Percentiles rank a stretch among this genome's conserved stretches.
These are phyloP conservation scores for Ceratosolen solmsi DNA, from an alignment of 1,140 invertebrate genomes.

Conservation along the genomic window DNA sequence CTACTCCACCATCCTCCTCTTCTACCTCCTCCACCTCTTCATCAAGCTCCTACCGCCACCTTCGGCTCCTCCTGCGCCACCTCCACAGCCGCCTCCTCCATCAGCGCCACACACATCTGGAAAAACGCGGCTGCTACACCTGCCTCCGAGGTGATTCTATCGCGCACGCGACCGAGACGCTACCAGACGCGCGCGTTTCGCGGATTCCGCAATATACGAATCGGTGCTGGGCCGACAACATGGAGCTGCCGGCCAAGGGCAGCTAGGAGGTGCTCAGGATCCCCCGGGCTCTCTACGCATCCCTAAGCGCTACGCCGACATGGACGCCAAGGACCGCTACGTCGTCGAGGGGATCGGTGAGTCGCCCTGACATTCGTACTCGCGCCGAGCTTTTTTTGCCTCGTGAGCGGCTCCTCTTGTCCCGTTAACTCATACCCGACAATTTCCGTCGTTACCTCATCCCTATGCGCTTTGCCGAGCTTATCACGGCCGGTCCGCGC, in stretches of 20 bases:
- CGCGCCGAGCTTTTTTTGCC: neutral
- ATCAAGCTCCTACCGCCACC: neutral
- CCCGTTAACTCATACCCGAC: too few relatives aligned
- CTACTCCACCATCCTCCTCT: neutral
- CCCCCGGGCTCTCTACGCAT: too few relatives aligned
- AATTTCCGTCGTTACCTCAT: too few relatives aligned
- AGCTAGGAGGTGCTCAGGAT: neutral
- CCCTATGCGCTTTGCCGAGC: too few relatives aligned
- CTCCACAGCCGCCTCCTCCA: neutral
- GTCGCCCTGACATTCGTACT: neutral
- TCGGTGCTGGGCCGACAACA: neutral
- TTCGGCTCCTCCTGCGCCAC: neutral
- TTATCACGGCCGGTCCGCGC: too few relatives aligned
- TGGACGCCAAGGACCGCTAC: conserved; percentile 69
- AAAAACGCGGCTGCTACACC: conserved; percentile 20
- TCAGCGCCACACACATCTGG: neutral
- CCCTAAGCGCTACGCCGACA: conserved; percentile 54
- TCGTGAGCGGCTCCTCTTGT: neutral
- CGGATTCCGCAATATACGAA: neutral
- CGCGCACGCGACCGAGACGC: conserved; percentile 4
- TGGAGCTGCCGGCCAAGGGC: conserved; percentile 1
- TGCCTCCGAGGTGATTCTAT: conserved; percentile 24
- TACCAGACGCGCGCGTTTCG: neutral
- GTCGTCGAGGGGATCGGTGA: conserved; percentile 65
- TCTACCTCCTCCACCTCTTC: neutral